phyloP scores from a whole-genome alignment of 1,140 invertebrate genomes.

The Dryas iulia region DNA sequence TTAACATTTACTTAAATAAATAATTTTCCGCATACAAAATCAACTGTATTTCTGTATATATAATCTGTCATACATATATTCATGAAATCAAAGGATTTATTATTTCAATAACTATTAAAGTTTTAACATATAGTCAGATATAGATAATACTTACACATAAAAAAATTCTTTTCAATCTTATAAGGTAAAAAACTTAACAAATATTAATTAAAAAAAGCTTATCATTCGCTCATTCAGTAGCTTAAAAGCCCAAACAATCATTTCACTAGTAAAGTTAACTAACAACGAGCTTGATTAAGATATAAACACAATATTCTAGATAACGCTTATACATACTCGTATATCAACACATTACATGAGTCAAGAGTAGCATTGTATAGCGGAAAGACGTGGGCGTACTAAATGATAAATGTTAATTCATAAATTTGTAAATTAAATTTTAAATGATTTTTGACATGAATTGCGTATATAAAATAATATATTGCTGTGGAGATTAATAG shows the following conservation, averaged over 20 bases:
- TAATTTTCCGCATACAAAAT: no score
- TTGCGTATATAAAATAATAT: constrained; percentile 1
- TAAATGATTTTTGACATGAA: constrained; percentile 6
- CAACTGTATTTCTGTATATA: no score
- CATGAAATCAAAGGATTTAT: no score
- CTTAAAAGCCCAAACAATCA: background rate
- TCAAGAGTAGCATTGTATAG: background rate
- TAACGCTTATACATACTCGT: constrained; percentile 6
- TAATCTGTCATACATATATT: no score
- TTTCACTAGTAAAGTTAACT: background rate
- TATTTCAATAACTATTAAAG: no score
- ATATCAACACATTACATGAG: constrained; percentile 7
- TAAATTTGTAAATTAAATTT: constrained; percentile 14
- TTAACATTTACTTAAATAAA: no score
- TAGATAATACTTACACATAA: no score
- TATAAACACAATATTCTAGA: constrained; percentile 13
- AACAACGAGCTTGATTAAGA: constrained; percentile 21
- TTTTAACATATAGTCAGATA: no score
- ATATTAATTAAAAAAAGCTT: no score
- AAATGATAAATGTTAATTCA: background rate
- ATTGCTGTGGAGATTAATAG: background rate
- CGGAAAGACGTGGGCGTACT: background rate
- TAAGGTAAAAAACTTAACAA: no score
- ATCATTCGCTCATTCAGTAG: no score
- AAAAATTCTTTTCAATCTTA: no score